A percentile compares a stretch with the other conserved stretches of the same genome.
Conservation (phyloP, 1,140 invertebrate species). For the Colletes gigas region DNA sequence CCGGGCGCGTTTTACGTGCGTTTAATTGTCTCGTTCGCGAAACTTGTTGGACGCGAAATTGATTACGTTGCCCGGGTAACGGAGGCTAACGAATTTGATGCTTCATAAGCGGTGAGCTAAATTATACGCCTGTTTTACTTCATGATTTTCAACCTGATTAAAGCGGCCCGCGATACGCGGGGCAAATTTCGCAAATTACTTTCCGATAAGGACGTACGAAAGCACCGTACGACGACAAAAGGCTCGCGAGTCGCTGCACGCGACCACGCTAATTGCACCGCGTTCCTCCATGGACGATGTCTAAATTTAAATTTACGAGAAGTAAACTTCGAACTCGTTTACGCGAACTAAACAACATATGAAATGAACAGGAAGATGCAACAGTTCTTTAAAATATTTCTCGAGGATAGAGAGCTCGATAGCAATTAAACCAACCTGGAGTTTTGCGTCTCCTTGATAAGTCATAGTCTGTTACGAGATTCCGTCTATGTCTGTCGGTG, state of each 20-base stretch:
- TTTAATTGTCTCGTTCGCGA: constrained; percentile 21
- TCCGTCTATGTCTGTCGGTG: too few species aligned
- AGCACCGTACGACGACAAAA: too few species aligned
- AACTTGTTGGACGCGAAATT: constrained; percentile 36
- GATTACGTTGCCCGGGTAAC: constrained; percentile 51
- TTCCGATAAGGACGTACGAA: background rate
- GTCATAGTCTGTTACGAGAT: too few species aligned
- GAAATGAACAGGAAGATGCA: too few species aligned
- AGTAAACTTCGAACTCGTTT: too few species aligned
- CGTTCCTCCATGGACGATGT: too few species aligned
- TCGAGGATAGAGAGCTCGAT: too few species aligned
- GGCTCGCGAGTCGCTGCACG: too few species aligned
- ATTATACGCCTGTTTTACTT: constrained; percentile 59
- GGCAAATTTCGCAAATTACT: constrained; percentile 25
- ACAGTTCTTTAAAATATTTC: too few species aligned
- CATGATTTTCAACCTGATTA: constrained; percentile 55
- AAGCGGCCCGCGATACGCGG: background rate
- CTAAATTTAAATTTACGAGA: too few species aligned
- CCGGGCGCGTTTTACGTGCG: background rate
- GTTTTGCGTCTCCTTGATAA: too few species aligned
- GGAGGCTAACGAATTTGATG: constrained; percentile 26
- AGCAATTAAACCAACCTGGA: background rate
- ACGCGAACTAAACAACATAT: too few species aligned
- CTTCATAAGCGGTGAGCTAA: constrained; percentile 31
- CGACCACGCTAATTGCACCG: background rate